Base-by-base conservation (phyloP, 2,113 vertebrate genomes). In the Rhea americana region DNA sequence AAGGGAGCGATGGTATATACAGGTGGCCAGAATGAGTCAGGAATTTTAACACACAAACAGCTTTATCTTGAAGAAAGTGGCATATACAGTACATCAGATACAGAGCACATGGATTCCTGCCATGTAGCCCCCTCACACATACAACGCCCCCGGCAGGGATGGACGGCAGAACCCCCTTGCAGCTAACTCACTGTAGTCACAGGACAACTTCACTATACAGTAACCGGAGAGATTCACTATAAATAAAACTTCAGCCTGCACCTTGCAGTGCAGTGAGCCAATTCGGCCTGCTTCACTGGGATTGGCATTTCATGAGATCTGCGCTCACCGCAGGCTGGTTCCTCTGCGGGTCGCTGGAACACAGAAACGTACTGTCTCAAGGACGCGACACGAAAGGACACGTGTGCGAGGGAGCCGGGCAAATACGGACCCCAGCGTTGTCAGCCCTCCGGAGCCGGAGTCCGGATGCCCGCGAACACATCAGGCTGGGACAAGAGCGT, bases 1-100 rank as follows among this genome's bases (percentile, higher is more conserved):
- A 85, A 77, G n/a, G 67, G n/a, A 82, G 82, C 75, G 74, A 95
- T 95, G 83, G 12, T 89, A 95, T 85, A 82, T 87, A 93, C 78
- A 94, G 41, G 45, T 1, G 1, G 41, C n/a, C 66, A 81, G n/a
- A 21, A 55, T 30, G 81, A 55, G 59, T 89, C 50, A 73, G 83
- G 81, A 79, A 73, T 87, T 89, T 56, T 50, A 82, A 80, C 74
- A 90, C 20, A 2, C n/a, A 28, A 87, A 75, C 77, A 89, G 66
- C 66, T 88, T 82, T 63, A 94, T 41, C 47, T 92, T 89, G 89
- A 90, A 84, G 68, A 77, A 72, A 5, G 48, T 73, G 26, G 81
- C n/a, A 63, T 87, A 24, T 59, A 73, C 45, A 82, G 83, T 62
- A 75, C 56, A 15, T 13, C 72, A 82, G 77, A 47, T 28, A 82